These are phyloP conservation scores for Neodontobutis hainanensis DNA, from an alignment of 2,113 vertebrate genomes.

Conservation along the genomic window DNA sequence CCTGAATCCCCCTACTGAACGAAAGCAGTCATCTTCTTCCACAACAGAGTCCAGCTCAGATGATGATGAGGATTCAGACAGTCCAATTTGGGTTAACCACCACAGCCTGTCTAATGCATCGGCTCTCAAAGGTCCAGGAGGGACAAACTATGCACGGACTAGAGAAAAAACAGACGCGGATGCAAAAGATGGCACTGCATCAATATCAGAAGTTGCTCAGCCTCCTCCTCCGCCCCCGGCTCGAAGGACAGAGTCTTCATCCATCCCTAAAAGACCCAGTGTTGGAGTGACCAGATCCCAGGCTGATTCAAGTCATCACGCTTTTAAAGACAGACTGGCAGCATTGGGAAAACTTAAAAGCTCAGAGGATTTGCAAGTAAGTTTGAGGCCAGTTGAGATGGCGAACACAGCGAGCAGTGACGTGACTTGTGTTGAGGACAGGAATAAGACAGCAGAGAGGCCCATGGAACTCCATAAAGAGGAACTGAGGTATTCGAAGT, in stretches of 20 bases:
- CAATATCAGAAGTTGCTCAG: slow-evolving; percentile 26
- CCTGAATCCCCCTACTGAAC: slow-evolving; percentile 43
- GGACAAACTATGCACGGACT: slow-evolving; percentile 24
- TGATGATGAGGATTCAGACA: slow-evolving; percentile 72
- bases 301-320: slow-evolving; percentile 80
- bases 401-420: slow-evolving; percentile 38
- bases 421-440: slow-evolving; percentile 42
- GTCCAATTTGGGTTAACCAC: slow-evolving; percentile 75
- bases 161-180: slow-evolving; percentile 48
- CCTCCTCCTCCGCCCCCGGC: slow-evolving; percentile 33
- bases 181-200: neutral
- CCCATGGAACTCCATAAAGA: slow-evolving; percentile 62
- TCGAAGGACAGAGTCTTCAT: slow-evolving; percentile 61
- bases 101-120: slow-evolving; percentile 67
- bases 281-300: slow-evolving; percentile 62
- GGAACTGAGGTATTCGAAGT: slow-evolving; percentile 73
- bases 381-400: slow-evolving; percentile 40
- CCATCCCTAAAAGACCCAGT: slow-evolving; percentile 76
- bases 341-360: slow-evolving; percentile 85
- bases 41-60: slow-evolving; percentile 70
- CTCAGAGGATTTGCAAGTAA: slow-evolving; percentile 73
- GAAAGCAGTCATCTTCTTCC: slow-evolving; percentile 66
- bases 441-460: slow-evolving; percentile 65
- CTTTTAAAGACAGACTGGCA: slow-evolving; percentile 86
- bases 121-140: slow-evolving; percentile 36